phyloP scores from a whole-genome alignment of 2,797 vertebrate genomes.

The Setipinna tenuifilis region DNA sequence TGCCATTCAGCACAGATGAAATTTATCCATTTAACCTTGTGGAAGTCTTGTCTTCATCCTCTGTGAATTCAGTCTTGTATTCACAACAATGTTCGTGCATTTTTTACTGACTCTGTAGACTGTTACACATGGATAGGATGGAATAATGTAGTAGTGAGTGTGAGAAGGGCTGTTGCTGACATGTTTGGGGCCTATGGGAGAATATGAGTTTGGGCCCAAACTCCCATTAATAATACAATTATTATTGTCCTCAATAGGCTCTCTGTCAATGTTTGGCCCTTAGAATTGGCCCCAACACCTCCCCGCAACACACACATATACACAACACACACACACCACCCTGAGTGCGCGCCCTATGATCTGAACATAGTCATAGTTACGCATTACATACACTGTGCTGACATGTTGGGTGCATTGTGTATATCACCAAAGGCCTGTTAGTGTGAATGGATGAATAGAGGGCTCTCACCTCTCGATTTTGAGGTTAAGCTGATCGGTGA shows the following conservation, averaged over 20 bases:
- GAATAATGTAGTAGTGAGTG: not conserved
- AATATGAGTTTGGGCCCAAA: not conserved
- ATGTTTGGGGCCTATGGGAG: not conserved
- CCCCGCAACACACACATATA: too few species aligned
- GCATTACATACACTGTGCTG: too few species aligned
- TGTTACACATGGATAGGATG: not conserved
- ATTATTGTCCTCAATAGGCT: too few species aligned
- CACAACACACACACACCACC: too few species aligned
- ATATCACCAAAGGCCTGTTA: too few species aligned
- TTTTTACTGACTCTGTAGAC: not conserved
- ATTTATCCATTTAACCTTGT: not conserved
- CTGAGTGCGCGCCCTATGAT: too few species aligned
- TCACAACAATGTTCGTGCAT: not conserved
- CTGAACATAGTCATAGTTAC: too few species aligned
- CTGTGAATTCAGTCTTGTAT: not conserved
- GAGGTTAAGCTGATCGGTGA: constrained; percentile 77
- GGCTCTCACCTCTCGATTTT: constrained; percentile 82
- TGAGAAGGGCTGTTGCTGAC: not conserved
- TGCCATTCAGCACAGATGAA: not conserved
- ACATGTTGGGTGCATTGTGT: too few species aligned
- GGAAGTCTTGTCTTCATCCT: not conserved
- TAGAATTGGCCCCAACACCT: too few species aligned
- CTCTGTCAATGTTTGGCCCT: too few species aligned
- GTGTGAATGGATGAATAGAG: too few species aligned
- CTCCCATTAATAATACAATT: too few species aligned